phyloP scores from a whole-genome alignment of 2,797 vertebrate genomes.

The Malacoctenus gilli region DNA sequence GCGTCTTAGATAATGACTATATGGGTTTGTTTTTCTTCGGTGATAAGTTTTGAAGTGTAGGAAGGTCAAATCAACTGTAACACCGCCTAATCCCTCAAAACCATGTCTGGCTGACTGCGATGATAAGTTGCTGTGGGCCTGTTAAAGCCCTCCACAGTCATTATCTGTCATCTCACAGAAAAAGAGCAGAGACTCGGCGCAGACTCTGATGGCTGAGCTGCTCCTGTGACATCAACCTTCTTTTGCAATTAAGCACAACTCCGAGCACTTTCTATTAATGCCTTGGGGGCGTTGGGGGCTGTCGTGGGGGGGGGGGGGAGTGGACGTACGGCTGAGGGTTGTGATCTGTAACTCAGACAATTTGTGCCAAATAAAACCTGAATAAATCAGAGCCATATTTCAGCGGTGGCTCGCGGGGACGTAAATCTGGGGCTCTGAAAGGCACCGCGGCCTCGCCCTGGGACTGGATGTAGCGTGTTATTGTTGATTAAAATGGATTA shows the following conservation, averaged over 20 bases:
- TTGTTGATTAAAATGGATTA: slow-evolving; percentile 85
- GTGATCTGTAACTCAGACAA: slow-evolving; percentile 73
- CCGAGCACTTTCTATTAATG: slow-evolving; percentile 62
- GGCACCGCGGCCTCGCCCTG: slow-evolving; percentile 69
- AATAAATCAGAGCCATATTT: slow-evolving; percentile 84
- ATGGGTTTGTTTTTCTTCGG: no score
- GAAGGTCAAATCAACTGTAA: background rate
- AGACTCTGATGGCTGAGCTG: slow-evolving; percentile 37
- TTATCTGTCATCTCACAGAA: slow-evolving; percentile 8
- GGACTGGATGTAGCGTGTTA: slow-evolving; percentile 77
- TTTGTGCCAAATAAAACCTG: slow-evolving; percentile 82
- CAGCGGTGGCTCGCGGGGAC: slow-evolving; percentile 70
- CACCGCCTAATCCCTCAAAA: slow-evolving; percentile 12
- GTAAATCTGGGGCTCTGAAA: slow-evolving; percentile 78
- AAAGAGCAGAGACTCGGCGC: slow-evolving; percentile 10
- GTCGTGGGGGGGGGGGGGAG: slow-evolving; percentile 53
- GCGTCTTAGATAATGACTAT: no score
- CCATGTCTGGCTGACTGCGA: slow-evolving; percentile 13
- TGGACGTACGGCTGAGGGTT: slow-evolving; percentile 59
- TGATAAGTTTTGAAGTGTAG: background rate
- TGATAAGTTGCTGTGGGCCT: slow-evolving; percentile 15
- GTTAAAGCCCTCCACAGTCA: slow-evolving; percentile 23
- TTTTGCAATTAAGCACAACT: slow-evolving; percentile 63
- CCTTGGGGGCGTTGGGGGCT: no score
- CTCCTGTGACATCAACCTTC: slow-evolving; percentile 50